phyloP scores from a whole-genome alignment of 2,113 vertebrate species.

The Nothocercus nigrocapillus region DNA sequence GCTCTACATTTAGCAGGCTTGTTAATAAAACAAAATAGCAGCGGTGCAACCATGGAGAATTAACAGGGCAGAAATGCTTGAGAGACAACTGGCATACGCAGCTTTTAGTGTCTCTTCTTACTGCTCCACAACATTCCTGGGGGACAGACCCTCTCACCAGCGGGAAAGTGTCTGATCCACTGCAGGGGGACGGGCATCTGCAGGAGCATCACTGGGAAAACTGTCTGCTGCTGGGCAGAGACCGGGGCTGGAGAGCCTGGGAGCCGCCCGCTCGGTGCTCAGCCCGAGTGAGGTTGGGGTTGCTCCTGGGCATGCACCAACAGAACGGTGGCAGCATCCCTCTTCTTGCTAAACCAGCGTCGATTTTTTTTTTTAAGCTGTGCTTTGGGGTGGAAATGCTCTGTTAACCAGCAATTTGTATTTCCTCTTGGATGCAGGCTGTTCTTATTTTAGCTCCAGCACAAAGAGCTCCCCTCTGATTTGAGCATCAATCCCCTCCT shows the following conservation, averaged over 20 bases:
- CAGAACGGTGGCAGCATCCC: fast-evolving
- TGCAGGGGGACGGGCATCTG: background rate
- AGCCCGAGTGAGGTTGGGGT: background rate
- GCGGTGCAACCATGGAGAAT: background rate
- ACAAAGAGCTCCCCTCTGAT: background rate
- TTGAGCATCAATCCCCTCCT: background rate
- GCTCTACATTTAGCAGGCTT: background rate
- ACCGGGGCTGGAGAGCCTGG: background rate
- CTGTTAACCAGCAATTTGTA: background rate
- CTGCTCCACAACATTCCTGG: background rate
- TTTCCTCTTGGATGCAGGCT: background rate
- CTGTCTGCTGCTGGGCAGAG: background rate
- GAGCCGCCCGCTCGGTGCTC: fast-evolving
- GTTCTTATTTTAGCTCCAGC: background rate
- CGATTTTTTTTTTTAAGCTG: background rate
- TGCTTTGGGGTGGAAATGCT: background rate
- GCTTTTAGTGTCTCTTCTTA: fast-evolving
- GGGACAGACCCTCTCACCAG: background rate
- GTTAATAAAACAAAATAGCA: background rate
- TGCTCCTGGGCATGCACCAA: background rate
- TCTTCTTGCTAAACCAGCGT: background rate
- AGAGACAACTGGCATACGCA: background rate
- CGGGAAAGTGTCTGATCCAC: background rate
- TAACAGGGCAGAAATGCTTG: background rate
- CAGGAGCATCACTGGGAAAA: background rate